These are phyloP conservation scores for Cryptus armator DNA, from an alignment of 2,888 invertebrate species.

Conservation along the genomic window DNA sequence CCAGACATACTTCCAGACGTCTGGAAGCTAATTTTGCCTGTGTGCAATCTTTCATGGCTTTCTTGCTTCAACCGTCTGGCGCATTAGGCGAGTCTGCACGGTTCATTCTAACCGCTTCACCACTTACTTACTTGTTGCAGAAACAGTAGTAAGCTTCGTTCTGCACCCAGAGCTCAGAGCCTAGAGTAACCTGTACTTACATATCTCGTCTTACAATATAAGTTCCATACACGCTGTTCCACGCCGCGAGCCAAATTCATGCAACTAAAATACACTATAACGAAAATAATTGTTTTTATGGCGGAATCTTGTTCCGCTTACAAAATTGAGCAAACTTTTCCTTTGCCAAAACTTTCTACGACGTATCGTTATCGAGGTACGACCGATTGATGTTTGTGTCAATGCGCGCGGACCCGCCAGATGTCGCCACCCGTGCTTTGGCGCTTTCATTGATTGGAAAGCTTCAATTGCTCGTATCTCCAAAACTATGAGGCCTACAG, in stretches of 20 bases:
- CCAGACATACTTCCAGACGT: constrained; percentile 42
- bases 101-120: constrained; percentile 11
- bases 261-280: neutral
- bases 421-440: neutral
- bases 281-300: too few species aligned
- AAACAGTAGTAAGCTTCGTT: neutral
- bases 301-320: neutral
- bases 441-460: neutral
- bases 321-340: neutral
- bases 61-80: constrained; percentile 16
- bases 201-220: too few species aligned
- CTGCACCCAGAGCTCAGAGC: too few species aligned
- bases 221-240: too few species aligned
- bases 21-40: constrained; percentile 7
- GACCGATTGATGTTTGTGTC: neutral
- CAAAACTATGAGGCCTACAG: neutral
- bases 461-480: neutral
- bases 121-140: constrained; percentile 1
- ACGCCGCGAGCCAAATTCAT: too few species aligned
- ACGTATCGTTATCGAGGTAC: neutral
- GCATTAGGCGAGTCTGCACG: constrained; percentile 12
- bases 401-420: neutral
- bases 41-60: constrained; percentile 26
- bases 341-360: neutral
- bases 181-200: too few species aligned